Evolutionary conservation across 2,113 vertebrate genomes (phyloP).

Genomic region (Labrus mixtus): DNA sequence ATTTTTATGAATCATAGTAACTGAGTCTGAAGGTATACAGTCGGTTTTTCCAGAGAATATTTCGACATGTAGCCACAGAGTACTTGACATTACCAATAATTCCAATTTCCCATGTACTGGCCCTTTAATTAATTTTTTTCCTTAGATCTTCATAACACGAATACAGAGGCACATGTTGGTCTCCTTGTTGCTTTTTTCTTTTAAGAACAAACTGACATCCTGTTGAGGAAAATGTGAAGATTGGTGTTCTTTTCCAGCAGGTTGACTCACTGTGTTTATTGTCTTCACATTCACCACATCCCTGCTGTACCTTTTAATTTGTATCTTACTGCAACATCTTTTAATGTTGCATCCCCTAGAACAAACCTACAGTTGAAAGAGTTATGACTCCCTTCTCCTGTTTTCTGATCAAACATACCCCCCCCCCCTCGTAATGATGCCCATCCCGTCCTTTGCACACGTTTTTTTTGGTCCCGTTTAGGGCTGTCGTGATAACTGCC

Average conservation of each 20-base stretch:
- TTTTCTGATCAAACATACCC: neutral
- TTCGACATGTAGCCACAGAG: neutral
- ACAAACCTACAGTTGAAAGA: slow-evolving; percentile 1
- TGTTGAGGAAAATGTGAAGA: slow-evolving; percentile 2
- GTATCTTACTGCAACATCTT: neutral
- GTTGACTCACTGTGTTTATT: slow-evolving; percentile 17
- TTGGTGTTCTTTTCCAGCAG: slow-evolving; percentile 3
- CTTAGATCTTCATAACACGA: neutral
- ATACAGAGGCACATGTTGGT: neutral
- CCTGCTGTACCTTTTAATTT: neutral
- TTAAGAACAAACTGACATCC: neutral
- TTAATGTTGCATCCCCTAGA: neutral
- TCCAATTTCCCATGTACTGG: neutral
- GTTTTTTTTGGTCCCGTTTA: too few relatives aligned
- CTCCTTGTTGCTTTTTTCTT: neutral
- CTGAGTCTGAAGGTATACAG: neutral
- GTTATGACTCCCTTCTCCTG: neutral
- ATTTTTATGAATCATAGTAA: too few relatives aligned
- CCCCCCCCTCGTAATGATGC: neutral
- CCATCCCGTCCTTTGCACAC: neutral
- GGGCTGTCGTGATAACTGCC: too few relatives aligned
- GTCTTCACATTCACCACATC: neutral
- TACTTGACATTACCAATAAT: neutral
- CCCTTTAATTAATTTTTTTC: neutral
- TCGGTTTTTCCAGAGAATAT: neutral